These are phyloP conservation scores for Microctenopoma lineatum DNA, from an alignment of 2,797 vertebrate genomes.

Conservation along the genomic window DNA sequence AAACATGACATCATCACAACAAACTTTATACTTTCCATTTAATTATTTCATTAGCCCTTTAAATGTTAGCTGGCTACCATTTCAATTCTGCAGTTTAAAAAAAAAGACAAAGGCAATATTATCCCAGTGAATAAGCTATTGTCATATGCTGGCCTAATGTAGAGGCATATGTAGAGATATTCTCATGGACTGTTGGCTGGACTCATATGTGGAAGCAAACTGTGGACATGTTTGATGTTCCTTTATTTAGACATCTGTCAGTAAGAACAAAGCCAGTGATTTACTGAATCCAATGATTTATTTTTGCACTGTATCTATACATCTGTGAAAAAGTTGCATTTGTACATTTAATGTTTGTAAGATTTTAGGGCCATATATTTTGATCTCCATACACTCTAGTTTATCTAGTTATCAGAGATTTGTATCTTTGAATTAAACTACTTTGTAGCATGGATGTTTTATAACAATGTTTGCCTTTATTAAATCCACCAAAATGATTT, in stretches of 20 bases:
- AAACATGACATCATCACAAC: constrained; percentile 1
- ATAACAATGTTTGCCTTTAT: constrained; percentile 50
- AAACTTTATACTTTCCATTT: constrained; percentile 7
- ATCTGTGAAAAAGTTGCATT: constrained; percentile 74
- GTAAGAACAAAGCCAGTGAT: constrained; percentile 52
- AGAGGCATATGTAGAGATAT: constrained; percentile 66
- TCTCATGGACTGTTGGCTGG: constrained; percentile 66
- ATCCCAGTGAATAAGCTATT: constrained; percentile 79
- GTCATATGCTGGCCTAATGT: constrained; percentile 60
- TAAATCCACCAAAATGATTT: constrained; percentile 41
- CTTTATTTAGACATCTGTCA: constrained; percentile 59
- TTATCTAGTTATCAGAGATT: constrained; percentile 43
- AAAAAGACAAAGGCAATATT: constrained; percentile 55
- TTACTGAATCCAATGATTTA: constrained; percentile 59
- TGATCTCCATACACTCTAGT: constrained; percentile 43
- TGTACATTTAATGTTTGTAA: constrained; percentile 54
- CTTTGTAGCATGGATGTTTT: constrained; percentile 47
- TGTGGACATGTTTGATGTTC: constrained; percentile 55
- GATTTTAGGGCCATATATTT: constrained; percentile 30
- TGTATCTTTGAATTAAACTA: constrained; percentile 49
- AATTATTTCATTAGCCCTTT: constrained; percentile 16
- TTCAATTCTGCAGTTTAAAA: constrained; percentile 33
- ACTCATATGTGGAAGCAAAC: constrained; percentile 46
- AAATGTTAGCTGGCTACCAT: constrained; percentile 22
- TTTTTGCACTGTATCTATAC: constrained; percentile 76